phyloP scores from a whole-genome alignment of 2,113 vertebrate genomes.

The Chinchilla lanigera region DNA sequence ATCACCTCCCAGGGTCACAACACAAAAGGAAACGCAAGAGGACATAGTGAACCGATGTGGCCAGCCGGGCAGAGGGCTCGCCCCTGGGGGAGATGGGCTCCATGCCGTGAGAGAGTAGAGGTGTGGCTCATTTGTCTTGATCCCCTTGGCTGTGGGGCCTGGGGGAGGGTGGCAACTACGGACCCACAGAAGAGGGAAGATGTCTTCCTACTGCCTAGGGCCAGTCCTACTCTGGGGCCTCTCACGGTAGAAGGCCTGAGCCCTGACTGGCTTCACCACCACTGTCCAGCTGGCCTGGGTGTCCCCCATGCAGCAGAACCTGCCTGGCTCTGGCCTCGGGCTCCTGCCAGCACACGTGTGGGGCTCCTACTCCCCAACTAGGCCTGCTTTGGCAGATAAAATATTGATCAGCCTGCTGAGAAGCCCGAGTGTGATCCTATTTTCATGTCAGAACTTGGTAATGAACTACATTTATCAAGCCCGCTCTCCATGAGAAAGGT shows the following conservation, averaged over 20 bases:
- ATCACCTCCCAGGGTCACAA: background rate
- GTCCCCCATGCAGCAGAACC: background rate
- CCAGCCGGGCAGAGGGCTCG: background rate
- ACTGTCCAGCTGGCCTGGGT: background rate
- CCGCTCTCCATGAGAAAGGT: constrained; percentile 88
- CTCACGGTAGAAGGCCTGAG: background rate
- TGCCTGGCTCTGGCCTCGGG: background rate
- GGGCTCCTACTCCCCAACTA: background rate
- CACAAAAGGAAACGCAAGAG: background rate
- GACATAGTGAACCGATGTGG: background rate
- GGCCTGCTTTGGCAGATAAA: constrained; percentile 87
- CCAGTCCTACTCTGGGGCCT: background rate
- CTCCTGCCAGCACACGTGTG: background rate
- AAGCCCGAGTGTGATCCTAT: constrained; percentile 85
- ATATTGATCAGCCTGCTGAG: constrained; percentile 88
- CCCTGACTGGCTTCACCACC: background rate
- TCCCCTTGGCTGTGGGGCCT: background rate
- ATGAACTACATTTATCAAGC: constrained; percentile 92
- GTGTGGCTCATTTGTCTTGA: background rate
- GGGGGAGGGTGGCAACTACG: background rate
- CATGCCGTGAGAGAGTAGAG: background rate
- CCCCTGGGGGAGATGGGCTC: background rate
- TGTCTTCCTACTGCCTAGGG: background rate
- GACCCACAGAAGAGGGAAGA: background rate
- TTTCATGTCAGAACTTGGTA: constrained; percentile 90